Percentiles rank a stretch among this genome's conserved stretches.
Evolutionary conservation across 2,888 invertebrate genomes (phyloP).

Genomic region (Eristalis tenax): DNA sequence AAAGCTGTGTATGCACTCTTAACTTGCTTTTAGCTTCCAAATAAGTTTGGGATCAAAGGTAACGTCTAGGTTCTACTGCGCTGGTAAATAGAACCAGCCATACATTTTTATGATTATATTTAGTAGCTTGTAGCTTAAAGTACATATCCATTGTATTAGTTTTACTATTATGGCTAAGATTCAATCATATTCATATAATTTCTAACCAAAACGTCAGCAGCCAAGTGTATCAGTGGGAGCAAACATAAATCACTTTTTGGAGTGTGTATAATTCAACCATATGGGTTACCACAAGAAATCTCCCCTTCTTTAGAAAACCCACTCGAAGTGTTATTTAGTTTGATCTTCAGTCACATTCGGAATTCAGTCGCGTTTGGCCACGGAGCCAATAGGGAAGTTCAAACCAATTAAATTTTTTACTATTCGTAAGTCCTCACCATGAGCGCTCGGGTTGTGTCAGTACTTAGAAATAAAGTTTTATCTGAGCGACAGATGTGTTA

Average conservation of each 20-base stretch:
- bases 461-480: not conserved
- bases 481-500: not conserved
- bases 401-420: not conserved
- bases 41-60: too few relatives aligned
- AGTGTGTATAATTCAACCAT: slow-evolving; percentile 22
- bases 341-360: not conserved
- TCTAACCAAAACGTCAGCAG: slow-evolving; percentile 6
- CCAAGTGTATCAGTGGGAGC: slow-evolving; percentile 11
- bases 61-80: too few relatives aligned
- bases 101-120: too few relatives aligned
- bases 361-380: slow-evolving; percentile 33
- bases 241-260: slow-evolving; percentile 32
- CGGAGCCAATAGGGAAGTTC: slow-evolving; percentile 18
- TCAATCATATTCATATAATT: not conserved
- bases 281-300: slow-evolving; percentile 8
- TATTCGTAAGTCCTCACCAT: slow-evolving; percentile 6
- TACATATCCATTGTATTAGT: too few relatives aligned
- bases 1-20: too few relatives aligned
- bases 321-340: not conserved
- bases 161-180: too few relatives aligned
- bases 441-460: not conserved
- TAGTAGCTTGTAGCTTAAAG: too few relatives aligned
- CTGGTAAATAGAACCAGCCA: too few relatives aligned
- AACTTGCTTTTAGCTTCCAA: too few relatives aligned
- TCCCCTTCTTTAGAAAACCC: slow-evolving; percentile 26